phyloP scores from a whole-genome alignment of 2,888 invertebrate species.

The Trichopoda pennipes region DNA sequence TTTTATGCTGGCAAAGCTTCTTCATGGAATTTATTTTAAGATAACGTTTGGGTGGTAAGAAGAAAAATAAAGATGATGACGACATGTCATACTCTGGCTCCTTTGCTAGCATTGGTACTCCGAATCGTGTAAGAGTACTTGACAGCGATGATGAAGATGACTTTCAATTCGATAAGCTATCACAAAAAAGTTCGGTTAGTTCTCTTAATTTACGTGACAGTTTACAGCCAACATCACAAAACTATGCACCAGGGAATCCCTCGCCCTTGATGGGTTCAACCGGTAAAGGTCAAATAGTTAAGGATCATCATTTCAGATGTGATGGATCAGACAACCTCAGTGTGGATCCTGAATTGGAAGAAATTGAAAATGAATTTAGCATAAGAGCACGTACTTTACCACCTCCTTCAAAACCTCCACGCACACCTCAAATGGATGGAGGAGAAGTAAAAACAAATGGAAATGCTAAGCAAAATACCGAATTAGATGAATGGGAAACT shows the following conservation, averaged over 20 bases:
- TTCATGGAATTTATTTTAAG: too few relatives aligned
- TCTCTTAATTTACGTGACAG: conserved; percentile 85
- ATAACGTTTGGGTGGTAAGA: too few relatives aligned
- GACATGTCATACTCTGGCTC: conserved; percentile 86
- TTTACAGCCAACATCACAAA: conserved; percentile 71
- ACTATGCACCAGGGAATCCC: conserved; percentile 74
- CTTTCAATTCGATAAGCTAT: conserved; percentile 93
- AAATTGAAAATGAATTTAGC: conserved; percentile 77
- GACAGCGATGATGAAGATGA: conserved; percentile 96
- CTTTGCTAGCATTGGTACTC: conserved; percentile 83
- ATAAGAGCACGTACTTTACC: conserved; percentile 82
- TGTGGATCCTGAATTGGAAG: conserved; percentile 76
- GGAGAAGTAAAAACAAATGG: conserved; percentile 52
- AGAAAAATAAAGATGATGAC: conserved; percentile 84
- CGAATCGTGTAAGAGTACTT: conserved; percentile 81
- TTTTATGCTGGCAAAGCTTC: too few relatives aligned
- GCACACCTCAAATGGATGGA: conserved; percentile 72
- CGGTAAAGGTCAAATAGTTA: conserved; percentile 69
- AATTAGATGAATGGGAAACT: conserved; percentile 92
- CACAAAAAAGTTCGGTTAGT: conserved; percentile 94
- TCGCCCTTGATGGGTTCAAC: conserved; percentile 75
- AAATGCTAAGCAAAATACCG: conserved; percentile 72
- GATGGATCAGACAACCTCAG: conserved; percentile 71
- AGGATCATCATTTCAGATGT: conserved; percentile 65
- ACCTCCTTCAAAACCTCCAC: conserved; percentile 84